These are phyloP conservation scores for Trachelipus rathkii DNA, from an alignment of 1,140 invertebrate species.

Conservation along the genomic window DNA sequence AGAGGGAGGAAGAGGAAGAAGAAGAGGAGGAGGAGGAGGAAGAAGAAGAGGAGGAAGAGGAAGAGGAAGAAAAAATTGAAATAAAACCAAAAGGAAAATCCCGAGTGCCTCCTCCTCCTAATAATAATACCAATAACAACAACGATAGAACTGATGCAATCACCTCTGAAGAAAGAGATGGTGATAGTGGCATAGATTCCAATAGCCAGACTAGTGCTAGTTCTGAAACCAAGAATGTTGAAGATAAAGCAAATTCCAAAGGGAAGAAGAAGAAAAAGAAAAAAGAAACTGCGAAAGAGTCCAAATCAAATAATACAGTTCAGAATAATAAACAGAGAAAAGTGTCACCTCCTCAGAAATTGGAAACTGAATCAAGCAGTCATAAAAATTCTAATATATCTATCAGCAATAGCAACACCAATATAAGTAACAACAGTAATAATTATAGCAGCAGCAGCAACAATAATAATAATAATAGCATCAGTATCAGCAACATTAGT, in stretches of 20 bases:
- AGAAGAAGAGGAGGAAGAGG: constrained; percentile 51
- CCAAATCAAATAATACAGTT: constrained; percentile 19
- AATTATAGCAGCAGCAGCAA: background rate
- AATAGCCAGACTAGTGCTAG: constrained; percentile 79
- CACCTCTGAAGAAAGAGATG: constrained; percentile 48
- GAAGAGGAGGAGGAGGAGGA: constrained; percentile 61
- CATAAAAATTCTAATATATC: background rate
- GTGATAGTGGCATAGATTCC: constrained; percentile 79
- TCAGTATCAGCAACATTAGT: constrained; percentile 33
- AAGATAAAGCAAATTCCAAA: constrained; percentile 39
- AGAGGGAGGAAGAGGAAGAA: constrained; percentile 56
- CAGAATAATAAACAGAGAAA: background rate
- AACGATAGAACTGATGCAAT: constrained; percentile 35
- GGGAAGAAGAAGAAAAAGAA: constrained; percentile 47
- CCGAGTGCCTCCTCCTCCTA: constrained; percentile 1
- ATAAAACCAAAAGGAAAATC: background rate
- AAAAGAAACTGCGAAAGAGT: constrained; percentile 25
- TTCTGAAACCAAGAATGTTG: constrained; percentile 38
- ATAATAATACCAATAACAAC: constrained; percentile 26
- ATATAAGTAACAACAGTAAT: background rate
- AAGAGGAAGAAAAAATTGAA: constrained; percentile 18
- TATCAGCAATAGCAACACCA: background rate
- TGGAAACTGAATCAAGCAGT: background rate
- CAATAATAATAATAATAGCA: constrained; percentile 29
- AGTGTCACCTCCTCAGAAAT: background rate